Conservation (phyloP, 2,113 vertebrate genomes). For the Perca schrenkii region DNA sequence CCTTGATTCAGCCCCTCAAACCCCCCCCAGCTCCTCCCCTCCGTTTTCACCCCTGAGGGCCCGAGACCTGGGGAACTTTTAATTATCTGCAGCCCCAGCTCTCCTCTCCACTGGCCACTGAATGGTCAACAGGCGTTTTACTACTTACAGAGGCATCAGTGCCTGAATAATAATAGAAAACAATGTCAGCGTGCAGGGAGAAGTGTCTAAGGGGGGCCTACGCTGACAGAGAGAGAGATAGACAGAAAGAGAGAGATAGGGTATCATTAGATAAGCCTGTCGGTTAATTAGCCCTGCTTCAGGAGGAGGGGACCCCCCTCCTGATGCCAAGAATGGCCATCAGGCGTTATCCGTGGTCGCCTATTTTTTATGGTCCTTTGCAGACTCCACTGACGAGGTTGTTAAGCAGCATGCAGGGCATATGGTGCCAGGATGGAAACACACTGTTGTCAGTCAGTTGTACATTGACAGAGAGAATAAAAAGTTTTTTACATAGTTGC, state of each 20-base stretch:
- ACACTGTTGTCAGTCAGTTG: conserved; percentile 67
- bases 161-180: conserved; percentile 92
- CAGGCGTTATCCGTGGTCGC: conserved; percentile 75
- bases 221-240: conserved; percentile 67
- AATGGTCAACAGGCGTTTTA: conserved; percentile 93
- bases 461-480: conserved; percentile 70
- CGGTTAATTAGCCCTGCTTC: conserved; percentile 82
- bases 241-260: conserved; percentile 67
- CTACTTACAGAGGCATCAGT: conserved; percentile 86
- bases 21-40: conserved; percentile 71
- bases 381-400: conserved; percentile 74
- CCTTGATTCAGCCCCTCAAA: conserved; percentile 39
- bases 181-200: conserved; percentile 81
- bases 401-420: conserved; percentile 81
- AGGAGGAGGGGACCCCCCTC: conserved; percentile 74
- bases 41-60: conserved; percentile 86
- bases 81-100: conserved; percentile 89
- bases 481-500: conserved; percentile 64
- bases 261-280: conserved; percentile 84
- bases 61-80: conserved; percentile 92
- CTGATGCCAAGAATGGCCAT: conserved; percentile 80
- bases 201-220: conserved; percentile 71
- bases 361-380: conserved; percentile 80
- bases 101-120: conserved; percentile 81
- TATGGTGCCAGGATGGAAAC: conserved; percentile 75